phyloP scores from a whole-genome alignment of 1,140 invertebrate genomes.

The Habropoda laboriosa region DNA sequence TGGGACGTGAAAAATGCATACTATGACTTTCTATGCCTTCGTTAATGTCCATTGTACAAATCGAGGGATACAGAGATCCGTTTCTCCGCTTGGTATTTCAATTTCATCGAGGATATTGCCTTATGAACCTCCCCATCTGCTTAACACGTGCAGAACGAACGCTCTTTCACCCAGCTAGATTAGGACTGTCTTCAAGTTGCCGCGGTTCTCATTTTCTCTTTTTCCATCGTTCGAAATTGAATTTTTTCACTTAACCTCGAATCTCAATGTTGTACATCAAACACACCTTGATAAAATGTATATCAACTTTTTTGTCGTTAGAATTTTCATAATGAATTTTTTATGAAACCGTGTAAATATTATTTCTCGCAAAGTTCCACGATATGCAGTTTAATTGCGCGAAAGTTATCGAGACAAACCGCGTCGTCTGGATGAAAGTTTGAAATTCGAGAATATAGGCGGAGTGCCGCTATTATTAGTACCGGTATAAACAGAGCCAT shows the following conservation, averaged over 20 bases:
- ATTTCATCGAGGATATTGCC: slow-evolving; percentile 64
- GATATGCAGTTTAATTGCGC: not conserved
- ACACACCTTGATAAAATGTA: no score
- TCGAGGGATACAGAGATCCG: slow-evolving; percentile 49
- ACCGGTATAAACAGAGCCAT: slow-evolving; percentile 56
- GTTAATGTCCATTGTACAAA: slow-evolving; percentile 37
- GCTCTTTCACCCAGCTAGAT: slow-evolving; percentile 39
- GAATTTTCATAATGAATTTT: no score
- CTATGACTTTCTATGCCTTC: not conserved
- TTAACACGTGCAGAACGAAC: slow-evolving; percentile 62
- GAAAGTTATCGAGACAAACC: not conserved
- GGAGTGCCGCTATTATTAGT: slow-evolving; percentile 64
- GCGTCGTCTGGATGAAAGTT: not conserved
- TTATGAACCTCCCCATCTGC: slow-evolving; percentile 65
- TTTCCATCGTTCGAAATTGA: not conserved
- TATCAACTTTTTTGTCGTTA: not conserved
- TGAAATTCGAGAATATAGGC: slow-evolving; percentile 62
- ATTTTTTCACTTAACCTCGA: not conserved
- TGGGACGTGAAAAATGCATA: not conserved
- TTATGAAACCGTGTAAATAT: not conserved
- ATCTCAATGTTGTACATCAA: not conserved
- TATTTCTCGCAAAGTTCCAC: not conserved
- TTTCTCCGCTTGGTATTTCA: slow-evolving; percentile 58
- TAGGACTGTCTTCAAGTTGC: slow-evolving; percentile 43
- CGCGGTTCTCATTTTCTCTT: slow-evolving; percentile 60